These are phyloP conservation scores for Neopelma chrysocephalum DNA, from an alignment of 2,797 vertebrate species.

Conservation along the genomic window DNA sequence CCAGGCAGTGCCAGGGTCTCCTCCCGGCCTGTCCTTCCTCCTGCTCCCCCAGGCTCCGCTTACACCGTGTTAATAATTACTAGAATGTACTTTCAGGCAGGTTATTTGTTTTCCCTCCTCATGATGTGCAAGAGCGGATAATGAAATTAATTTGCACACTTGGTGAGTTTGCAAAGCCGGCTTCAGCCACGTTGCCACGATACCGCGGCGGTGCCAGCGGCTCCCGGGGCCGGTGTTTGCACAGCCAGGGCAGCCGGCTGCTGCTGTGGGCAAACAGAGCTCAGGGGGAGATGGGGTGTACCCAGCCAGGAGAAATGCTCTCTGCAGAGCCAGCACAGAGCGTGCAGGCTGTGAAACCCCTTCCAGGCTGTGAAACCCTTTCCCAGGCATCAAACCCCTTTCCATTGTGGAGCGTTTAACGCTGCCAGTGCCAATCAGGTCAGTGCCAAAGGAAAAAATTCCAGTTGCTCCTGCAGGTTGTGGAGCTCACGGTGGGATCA, in stretches of 20 bases:
- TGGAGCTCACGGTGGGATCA: rapidly evolving
- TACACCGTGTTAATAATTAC: slow-evolving; percentile 53
- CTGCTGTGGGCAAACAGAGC: slow-evolving; percentile 7
- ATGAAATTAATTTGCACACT: slow-evolving; percentile 84
- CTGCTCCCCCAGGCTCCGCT: not conserved
- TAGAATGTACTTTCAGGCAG: slow-evolving; percentile 54
- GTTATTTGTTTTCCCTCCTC: slow-evolving; percentile 75
- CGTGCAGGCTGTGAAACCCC: not conserved
- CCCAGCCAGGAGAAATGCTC: not conserved
- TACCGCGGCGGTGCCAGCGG: slow-evolving; percentile 75
- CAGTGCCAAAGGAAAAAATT: not conserved
- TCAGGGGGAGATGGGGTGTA: not conserved
- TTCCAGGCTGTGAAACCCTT: not conserved
- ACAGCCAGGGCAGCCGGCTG: slow-evolving; percentile 60
- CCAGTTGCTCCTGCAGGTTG: not conserved
- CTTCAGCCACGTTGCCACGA: slow-evolving; percentile 83
- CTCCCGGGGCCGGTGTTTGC: slow-evolving; percentile 76
- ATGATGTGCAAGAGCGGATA: slow-evolving; percentile 76
- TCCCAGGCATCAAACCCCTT: not conserved
- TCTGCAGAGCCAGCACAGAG: not conserved
- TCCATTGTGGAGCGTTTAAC: rapidly evolving
- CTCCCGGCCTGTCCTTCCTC: not conserved
- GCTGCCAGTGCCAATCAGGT: not conserved
- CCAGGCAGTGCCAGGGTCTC: not conserved
- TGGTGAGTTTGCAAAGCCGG: slow-evolving; percentile 77